These are phyloP conservation scores for Sisyra nigra DNA, from an alignment of 2,888 invertebrate genomes.

Conservation along the genomic window DNA sequence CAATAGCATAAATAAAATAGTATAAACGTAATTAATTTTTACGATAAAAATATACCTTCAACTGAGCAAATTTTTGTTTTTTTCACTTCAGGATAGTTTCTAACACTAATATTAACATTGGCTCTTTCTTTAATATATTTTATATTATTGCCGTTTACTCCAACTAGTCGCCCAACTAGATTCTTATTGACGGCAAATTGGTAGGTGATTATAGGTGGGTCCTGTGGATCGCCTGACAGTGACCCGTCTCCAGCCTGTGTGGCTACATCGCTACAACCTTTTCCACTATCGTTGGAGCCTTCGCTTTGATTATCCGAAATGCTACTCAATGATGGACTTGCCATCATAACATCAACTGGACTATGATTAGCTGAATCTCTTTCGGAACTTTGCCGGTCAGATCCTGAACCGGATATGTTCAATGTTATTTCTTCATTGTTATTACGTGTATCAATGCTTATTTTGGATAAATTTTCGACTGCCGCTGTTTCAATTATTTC, in stretches of 20 bases:
- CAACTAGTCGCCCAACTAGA: slow-evolving; percentile 76
- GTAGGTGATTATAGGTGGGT: slow-evolving; percentile 34
- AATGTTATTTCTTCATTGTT: slow-evolving; percentile 17
- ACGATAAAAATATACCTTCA: slow-evolving; percentile 39
- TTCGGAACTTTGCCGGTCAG: slow-evolving; percentile 26
- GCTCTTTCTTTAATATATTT: slow-evolving; percentile 63
- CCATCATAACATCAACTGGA: slow-evolving; percentile 53
- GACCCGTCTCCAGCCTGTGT: slow-evolving; percentile 40
- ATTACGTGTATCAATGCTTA: slow-evolving; percentile 7
- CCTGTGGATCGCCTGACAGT: slow-evolving; percentile 17
- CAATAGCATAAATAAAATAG: slow-evolving; percentile 7
- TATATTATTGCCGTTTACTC: slow-evolving; percentile 67
- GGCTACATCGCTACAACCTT: slow-evolving; percentile 57
- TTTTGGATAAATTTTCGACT: slow-evolving; percentile 2
- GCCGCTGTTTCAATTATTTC: slow-evolving; percentile 1
- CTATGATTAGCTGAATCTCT: slow-evolving; percentile 66
- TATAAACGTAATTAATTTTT: not conserved
- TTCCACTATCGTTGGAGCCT: slow-evolving; percentile 73
- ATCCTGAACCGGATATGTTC: slow-evolving; percentile 22
- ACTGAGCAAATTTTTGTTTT: slow-evolving; percentile 71
- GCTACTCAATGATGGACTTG: slow-evolving; percentile 49
- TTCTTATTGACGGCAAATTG: slow-evolving; percentile 61
- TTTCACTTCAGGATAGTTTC: slow-evolving; percentile 53
- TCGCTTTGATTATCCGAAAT: slow-evolving; percentile 56
- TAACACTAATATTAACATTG: slow-evolving; percentile 63